These are phyloP conservation scores for Nautilus pompilius DNA, from an alignment of 1,140 invertebrate genomes.

Conservation along the genomic window DNA sequence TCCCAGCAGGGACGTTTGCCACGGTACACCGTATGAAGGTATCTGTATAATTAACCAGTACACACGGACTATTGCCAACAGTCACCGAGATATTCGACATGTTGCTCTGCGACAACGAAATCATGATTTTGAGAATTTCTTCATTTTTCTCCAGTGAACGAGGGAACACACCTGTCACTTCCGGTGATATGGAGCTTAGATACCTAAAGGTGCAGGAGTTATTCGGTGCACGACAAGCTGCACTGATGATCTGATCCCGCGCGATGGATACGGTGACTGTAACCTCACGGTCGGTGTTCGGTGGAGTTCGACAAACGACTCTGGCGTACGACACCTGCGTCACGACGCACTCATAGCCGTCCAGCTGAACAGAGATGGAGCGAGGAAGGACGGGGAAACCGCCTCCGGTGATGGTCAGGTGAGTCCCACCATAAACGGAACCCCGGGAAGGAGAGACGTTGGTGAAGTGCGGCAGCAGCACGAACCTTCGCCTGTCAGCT, in stretches of 20 bases:
- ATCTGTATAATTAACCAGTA: slow-evolving; percentile 5
- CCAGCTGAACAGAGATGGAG: slow-evolving; percentile 13
- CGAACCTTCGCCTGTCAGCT: slow-evolving; percentile 13
- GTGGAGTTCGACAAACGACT: slow-evolving; percentile 18
- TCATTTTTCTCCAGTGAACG: too few relatives aligned
- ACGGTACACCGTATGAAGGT: slow-evolving; percentile 20
- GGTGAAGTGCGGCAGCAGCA: slow-evolving; percentile 20
- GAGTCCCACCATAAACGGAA: slow-evolving; percentile 24
- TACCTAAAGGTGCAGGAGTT: slow-evolving; percentile 23
- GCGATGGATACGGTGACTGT: too few relatives aligned
- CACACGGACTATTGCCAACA: slow-evolving; percentile 19
- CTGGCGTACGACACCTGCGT: slow-evolving; percentile 16
- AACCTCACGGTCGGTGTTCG: neutral
- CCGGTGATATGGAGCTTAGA: slow-evolving; percentile 11
- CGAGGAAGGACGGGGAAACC: slow-evolving; percentile 11
- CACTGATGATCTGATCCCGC: too few relatives aligned
- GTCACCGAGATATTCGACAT: slow-evolving; percentile 11
- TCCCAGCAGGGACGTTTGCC: slow-evolving; percentile 14
- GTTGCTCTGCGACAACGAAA: too few relatives aligned
- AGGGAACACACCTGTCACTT: slow-evolving; percentile 11
- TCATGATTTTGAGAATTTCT: too few relatives aligned
- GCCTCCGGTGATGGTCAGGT: slow-evolving; percentile 22
- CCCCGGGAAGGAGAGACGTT: slow-evolving; percentile 19
- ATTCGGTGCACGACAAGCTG: too few relatives aligned
- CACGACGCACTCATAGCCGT: slow-evolving; percentile 10